A percentile compares a stretch with the other conserved stretches of the same genome.
Conservation (phyloP, 2,797 vertebrate species). For the Tiaroga cobitis region DNA sequence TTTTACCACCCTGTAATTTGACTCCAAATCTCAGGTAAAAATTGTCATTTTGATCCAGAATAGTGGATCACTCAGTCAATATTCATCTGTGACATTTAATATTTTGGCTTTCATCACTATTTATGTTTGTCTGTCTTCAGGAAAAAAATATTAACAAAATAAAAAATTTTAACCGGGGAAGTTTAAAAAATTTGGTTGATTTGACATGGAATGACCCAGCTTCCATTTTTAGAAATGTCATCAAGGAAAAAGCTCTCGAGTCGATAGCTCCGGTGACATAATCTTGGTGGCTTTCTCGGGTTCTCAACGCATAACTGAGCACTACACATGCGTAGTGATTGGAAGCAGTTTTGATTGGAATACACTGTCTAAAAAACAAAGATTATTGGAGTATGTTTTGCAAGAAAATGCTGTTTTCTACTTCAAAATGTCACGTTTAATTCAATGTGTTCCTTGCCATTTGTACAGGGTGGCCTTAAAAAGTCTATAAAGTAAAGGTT, state of each 20-base stretch:
- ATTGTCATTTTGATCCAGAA: too few relatives aligned
- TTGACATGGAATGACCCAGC: too few relatives aligned
- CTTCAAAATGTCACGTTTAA: neutral
- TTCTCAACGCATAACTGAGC: neutral
- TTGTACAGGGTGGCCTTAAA: neutral
- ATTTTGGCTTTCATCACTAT: too few relatives aligned
- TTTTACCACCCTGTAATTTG: too few relatives aligned
- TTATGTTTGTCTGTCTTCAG: too few relatives aligned
- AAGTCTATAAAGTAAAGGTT: too few relatives aligned
- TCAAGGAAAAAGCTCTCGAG: neutral
- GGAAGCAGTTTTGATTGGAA: neutral
- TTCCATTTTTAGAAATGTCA: neutral
- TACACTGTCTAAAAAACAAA: neutral
- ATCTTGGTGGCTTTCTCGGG: neutral
- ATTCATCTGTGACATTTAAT: too few relatives aligned
- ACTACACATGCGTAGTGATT: neutral
- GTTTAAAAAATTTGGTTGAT: too few relatives aligned
- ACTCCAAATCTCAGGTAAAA: too few relatives aligned
- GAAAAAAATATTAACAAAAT: too few relatives aligned
- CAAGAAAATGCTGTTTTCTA: neutral
- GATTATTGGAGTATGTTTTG: neutral
- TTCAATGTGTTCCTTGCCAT: neutral
- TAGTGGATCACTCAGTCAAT: too few relatives aligned
- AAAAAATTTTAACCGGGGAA: fast-evolving
- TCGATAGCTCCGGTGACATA: neutral